These are phyloP conservation scores for Parazoanthus atlanticus DNA, from an alignment of 92 coral and sea anemone species.

Conservation along the genomic window DNA sequence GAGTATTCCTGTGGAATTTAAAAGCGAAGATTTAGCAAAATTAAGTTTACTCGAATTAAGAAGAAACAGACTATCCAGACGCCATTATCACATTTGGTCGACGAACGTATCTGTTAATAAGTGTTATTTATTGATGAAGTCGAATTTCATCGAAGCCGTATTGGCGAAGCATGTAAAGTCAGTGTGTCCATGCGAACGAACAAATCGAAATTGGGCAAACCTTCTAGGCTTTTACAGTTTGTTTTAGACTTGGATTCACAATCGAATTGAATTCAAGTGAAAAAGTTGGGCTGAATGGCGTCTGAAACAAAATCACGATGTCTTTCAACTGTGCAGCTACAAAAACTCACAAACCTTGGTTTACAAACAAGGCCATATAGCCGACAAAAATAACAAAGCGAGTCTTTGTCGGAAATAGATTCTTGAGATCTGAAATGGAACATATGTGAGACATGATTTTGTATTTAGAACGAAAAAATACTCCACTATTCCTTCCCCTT, in stretches of 20 bases:
- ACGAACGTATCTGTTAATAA: not conserved
- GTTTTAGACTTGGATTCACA: not conserved
- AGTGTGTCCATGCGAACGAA: too few species aligned
- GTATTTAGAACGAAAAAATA: not conserved
- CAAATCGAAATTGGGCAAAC: too few species aligned
- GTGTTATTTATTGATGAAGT: not conserved
- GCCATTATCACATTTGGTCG: not conserved
- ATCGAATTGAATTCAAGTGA: not conserved
- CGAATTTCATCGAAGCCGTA: not conserved
- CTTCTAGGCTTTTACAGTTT: not conserved
- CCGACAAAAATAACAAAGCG: slow-evolving; percentile 86
- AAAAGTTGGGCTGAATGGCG: not conserved
- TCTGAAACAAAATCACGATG: not conserved
- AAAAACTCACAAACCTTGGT: slow-evolving; percentile 74
- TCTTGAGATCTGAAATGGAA: slow-evolving; percentile 69
- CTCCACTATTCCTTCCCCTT: not conserved
- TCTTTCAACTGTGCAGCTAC: not conserved
- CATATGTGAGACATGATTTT: slow-evolving; percentile 35
- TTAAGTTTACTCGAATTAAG: slow-evolving; percentile 2
- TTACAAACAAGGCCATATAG: slow-evolving; percentile 85
- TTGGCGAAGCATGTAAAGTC: not conserved
- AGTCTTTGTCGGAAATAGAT: slow-evolving; percentile 86
- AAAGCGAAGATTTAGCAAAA: not conserved
- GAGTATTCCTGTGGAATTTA: slow-evolving; percentile 72
- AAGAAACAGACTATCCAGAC: not conserved